phyloP scores from a whole-genome alignment of 2,113 vertebrate species.

The Cynocephalus volans region DNA sequence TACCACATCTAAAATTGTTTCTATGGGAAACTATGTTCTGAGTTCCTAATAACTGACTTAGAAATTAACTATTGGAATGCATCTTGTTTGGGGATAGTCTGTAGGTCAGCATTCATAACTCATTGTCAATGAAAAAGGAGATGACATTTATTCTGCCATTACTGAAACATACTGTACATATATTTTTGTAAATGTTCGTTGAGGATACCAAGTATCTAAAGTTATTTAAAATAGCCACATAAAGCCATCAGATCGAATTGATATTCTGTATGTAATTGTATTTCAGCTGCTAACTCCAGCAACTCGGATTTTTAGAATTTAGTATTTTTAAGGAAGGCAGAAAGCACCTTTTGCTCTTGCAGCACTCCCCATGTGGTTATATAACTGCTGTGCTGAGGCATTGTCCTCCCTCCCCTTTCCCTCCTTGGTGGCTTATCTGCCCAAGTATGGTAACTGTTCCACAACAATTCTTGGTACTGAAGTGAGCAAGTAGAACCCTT shows the following conservation, averaged over 20 bases:
- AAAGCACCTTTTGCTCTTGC: slow-evolving; percentile 49
- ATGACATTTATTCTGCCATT: slow-evolving; percentile 10
- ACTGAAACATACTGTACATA: background rate
- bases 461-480: slow-evolving; percentile 26
- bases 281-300: background rate
- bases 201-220: background rate
- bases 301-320: background rate
- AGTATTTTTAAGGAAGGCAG: slow-evolving; percentile 64
- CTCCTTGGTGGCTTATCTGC: slow-evolving; percentile 74
- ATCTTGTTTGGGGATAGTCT: slow-evolving; percentile 50
- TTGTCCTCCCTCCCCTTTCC: slow-evolving; percentile 53
- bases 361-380: slow-evolving; percentile 75
- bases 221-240: background rate
- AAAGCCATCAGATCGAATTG: background rate
- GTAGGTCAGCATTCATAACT: slow-evolving; percentile 66
- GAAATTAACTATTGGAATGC: slow-evolving; percentile 72
- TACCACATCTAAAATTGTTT: slow-evolving; percentile 68
- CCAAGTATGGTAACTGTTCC: slow-evolving; percentile 86
- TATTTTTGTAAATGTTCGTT: slow-evolving; percentile 19
- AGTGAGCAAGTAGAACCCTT: slow-evolving; percentile 69
- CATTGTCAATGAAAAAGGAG: slow-evolving; percentile 36
- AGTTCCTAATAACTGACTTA: slow-evolving; percentile 65
- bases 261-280: background rate
- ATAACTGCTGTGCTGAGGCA: slow-evolving; percentile 59
- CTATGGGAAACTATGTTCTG: slow-evolving; percentile 78